Evolutionary conservation across 2,888 invertebrate species (phyloP).

Genomic region (Dinocampus coccinellae): DNA sequence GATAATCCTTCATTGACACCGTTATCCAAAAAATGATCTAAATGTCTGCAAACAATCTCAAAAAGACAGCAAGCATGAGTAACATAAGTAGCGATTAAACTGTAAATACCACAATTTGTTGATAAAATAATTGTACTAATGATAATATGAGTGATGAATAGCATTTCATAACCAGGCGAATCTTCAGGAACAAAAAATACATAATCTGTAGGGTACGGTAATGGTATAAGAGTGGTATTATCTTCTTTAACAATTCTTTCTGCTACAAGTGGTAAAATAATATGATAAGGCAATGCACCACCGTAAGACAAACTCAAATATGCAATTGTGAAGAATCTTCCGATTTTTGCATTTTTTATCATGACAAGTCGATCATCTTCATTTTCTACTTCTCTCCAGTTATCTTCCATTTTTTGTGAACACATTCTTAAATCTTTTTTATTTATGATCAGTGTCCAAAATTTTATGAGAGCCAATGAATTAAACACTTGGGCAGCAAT

Average conservation of each 20-base stretch:
- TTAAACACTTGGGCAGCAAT: slow-evolving; percentile 59
- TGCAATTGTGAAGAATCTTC: slow-evolving; percentile 55
- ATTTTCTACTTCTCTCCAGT: slow-evolving; percentile 54
- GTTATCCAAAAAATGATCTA: slow-evolving; percentile 38
- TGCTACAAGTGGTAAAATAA: slow-evolving; percentile 56
- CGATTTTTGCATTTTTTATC: slow-evolving; percentile 58
- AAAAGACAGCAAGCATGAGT: slow-evolving; percentile 57
- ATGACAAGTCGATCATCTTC: slow-evolving; percentile 57
- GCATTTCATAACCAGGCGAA: slow-evolving; percentile 54
- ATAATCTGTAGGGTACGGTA: slow-evolving; percentile 57
- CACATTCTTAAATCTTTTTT: slow-evolving; percentile 54
- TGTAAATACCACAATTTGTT: slow-evolving; percentile 57
- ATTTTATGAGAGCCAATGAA: slow-evolving; percentile 59
- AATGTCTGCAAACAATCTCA: slow-evolving; percentile 50
- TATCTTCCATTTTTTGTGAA: slow-evolving; percentile 54
- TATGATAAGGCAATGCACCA: slow-evolving; percentile 62
- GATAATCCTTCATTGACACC: slow-evolving; percentile 22
- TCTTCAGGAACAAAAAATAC: slow-evolving; percentile 53
- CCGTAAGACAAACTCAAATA: slow-evolving; percentile 60
- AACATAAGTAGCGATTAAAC: slow-evolving; percentile 53
- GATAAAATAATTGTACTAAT: slow-evolving; percentile 55
- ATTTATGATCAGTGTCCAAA: slow-evolving; percentile 60
- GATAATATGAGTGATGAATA: slow-evolving; percentile 53
- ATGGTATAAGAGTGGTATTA: slow-evolving; percentile 53
- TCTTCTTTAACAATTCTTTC: slow-evolving; percentile 50